Base-by-base conservation (phyloP, 2,113 vertebrate species). In the Planiliza haematocheilus region DNA sequence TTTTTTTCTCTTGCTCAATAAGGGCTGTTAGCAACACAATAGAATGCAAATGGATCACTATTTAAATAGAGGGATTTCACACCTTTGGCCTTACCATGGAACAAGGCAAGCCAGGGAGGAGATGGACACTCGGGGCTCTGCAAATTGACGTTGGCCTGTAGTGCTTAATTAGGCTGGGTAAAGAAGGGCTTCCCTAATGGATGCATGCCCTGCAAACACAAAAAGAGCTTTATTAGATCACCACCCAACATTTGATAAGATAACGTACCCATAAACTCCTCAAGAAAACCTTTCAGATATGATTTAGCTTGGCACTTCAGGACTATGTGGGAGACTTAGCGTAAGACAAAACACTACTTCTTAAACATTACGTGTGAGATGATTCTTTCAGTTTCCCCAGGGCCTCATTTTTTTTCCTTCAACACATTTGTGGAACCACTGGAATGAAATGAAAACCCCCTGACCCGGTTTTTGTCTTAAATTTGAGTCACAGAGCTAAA, bases 11-110 rank as follows among this genome's bases (percentile, higher is more conserved):
- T 43, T 36, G 50, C 59, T 66, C 39, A 4, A 38, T 41, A 37
- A 60, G 74, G 58, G 4, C 60, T 39, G 83, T 91, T 90, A 88
- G 51, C 86, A 83, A 74, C 76, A 91, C 87, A 92, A 90, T 86
- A 68, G 64, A 61, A 85, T 81, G 84, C 74, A 88, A 91, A 92
- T 80, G 10, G 49, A 7, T 8, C 65, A 10, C 7, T 60, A 87
- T 84, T 87, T 81, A 76, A 82, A 83, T 76, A 21, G 63, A 82
- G 48, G 38, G 57, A 21, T 77, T 88, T 91, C 30, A 84, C 89
- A 87, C 84, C 77, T 80, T 53, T 16, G 3, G 41, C 39, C 68
- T 89, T 72, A 82, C 79, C 75, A 48, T 0, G 8, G 21, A 41
- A n/a, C 8, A 6, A 62, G 61, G 20, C 16, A 5, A 30, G 48